Evolutionary conservation across 2,888 invertebrate genomes (phyloP).

Genomic region (Chrysodeixis includens): DNA sequence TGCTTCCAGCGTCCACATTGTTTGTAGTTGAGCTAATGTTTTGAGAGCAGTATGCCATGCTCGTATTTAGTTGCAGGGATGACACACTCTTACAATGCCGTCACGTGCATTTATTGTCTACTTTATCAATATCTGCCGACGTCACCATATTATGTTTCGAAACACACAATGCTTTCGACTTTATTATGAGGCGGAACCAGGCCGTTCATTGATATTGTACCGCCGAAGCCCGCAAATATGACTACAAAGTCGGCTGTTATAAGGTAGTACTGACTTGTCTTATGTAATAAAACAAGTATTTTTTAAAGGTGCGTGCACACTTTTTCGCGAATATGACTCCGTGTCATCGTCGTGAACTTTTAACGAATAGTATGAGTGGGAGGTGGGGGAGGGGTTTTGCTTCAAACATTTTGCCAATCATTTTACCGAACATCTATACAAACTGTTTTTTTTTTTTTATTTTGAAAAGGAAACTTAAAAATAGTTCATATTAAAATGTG

Average conservation of each 20-base stretch:
- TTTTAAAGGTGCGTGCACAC: too few species aligned
- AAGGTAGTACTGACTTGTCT: too few species aligned
- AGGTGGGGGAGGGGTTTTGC: too few species aligned
- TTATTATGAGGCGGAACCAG: conserved; percentile 1
- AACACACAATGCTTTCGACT: conserved; percentile 1
- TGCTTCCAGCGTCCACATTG: background rate
- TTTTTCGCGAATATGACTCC: too few species aligned
- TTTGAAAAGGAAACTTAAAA: too few species aligned
- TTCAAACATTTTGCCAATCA: too few species aligned
- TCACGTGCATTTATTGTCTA: conserved; percentile 4
- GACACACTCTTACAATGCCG: background rate
- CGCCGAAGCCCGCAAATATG: background rate
- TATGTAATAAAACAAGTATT: too few species aligned
- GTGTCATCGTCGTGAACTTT: too few species aligned
- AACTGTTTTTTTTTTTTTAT: too few species aligned
- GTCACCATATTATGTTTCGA: background rate
- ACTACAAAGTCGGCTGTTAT: background rate
- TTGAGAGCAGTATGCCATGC: background rate
- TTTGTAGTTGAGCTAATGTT: conserved; percentile 2
- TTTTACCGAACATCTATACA: too few species aligned
- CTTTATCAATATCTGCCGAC: background rate
- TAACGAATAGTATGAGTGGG: too few species aligned
- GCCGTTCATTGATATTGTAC: background rate
- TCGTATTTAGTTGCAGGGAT: background rate
- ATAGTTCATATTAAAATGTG: too few species aligned